Evolutionary conservation across 1,140 invertebrate species (phyloP), one percentile per base, ranked within the genome.

Genomic region (Neomicropteryx cornuta): DNA sequence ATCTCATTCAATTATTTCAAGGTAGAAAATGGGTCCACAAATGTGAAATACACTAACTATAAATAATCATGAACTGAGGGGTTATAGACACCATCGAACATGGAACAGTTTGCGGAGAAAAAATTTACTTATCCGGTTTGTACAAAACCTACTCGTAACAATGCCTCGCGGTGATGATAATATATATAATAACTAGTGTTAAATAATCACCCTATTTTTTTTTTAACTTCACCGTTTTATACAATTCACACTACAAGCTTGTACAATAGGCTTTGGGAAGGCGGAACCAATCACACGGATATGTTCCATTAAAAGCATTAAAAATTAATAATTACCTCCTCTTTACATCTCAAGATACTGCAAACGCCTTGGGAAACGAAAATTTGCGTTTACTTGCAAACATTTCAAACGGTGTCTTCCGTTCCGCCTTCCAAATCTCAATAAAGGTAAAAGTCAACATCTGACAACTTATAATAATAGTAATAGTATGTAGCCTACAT

Each of bases 71-170:
- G 28, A 27, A 39, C 34, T 33, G 5, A 36, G 35, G 41, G 30
- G 35, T 38, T 30, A 39, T 44, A 39, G 41, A 35, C 39, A 42
- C 44, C 33, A 28, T n/a, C n/a, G n/a, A n/a, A n/a, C n/a, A n/a
- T 39, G 16, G 39, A 44, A 38, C 41, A 42, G 42, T 23, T 38
- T 38, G 34, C 23, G 29, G 36, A 36, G 36, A 44, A 38, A 44
- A 27, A 16, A 33, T 36, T 37, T 33, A 37, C 41, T 27, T 28
- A 47, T 44, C 45, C 42, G 45, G 45, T 44, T 41, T 47, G 45
- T 47, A 47, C 44, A 47, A 47, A 42, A 47, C 43, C 45, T 43
- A 39, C 38, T 28, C 31, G 34, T 24, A 41, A 47, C 37, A 37
- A 38, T 44, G 31, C 42, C 30, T 28, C 42, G 36, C 41, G 21